Conservation (phyloP, 2,797 vertebrate genomes). For the Enteromius paludinosus region DNA sequence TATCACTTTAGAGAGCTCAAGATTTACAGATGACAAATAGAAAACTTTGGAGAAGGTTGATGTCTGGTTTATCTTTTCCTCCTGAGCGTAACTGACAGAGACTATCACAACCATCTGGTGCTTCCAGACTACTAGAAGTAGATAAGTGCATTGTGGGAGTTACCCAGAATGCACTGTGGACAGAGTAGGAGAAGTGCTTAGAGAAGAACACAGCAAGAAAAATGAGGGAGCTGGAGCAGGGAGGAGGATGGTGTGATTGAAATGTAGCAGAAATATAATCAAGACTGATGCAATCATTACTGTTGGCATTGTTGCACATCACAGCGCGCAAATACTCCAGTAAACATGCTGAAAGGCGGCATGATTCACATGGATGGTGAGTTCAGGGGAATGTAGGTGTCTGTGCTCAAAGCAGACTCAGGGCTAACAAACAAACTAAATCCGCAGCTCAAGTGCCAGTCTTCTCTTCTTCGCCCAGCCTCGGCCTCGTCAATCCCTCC, state of each 20-base stretch:
- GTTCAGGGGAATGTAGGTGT: conserved; percentile 46
- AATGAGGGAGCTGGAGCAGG: not conserved
- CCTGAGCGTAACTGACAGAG: conserved; percentile 1
- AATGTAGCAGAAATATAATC: not conserved
- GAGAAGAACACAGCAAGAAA: conserved; percentile 15
- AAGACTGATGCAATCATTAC: conserved; percentile 42
- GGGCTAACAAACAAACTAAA: conserved; percentile 50
- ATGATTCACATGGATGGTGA: conserved; percentile 25
- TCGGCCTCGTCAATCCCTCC: conserved; percentile 28
- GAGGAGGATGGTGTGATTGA: not conserved
- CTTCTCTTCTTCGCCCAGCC: conserved; percentile 23
- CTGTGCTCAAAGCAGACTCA: conserved; percentile 47
- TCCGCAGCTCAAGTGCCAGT: conserved; percentile 43
- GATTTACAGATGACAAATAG: not conserved
- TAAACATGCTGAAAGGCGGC: conserved; percentile 19
- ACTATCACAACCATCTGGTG: conserved; percentile 15
- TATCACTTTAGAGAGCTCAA: not conserved
- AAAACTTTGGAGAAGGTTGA: not conserved
- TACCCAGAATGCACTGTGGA: conserved; percentile 19
- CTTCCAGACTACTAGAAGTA: conserved; percentile 15
- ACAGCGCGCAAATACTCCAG: conserved; percentile 9
- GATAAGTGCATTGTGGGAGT: conserved; percentile 8
- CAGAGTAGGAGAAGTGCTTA: not conserved
- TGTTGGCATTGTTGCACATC: conserved; percentile 17
- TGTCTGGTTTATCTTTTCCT: conserved; percentile 14